phyloP scores from a whole-genome alignment of 2,113 vertebrate species.

The Gambusia affinis region DNA sequence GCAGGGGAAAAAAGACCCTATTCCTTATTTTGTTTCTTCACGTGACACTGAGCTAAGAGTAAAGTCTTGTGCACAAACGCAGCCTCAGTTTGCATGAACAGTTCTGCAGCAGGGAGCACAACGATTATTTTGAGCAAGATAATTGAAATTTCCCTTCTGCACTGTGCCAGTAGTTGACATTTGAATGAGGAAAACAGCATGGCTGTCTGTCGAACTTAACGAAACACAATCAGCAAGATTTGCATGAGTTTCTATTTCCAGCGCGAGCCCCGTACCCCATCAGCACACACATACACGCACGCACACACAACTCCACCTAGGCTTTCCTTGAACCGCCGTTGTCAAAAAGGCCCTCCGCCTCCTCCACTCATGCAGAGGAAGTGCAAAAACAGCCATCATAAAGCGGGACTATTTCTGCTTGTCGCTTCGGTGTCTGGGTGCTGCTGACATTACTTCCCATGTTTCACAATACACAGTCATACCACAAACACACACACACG shows the following conservation, averaged over 20 bases:
- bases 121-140: conserved; percentile 4
- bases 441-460: conserved; percentile 80
- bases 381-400: conserved; percentile 65
- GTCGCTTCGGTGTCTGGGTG: conserved; percentile 66
- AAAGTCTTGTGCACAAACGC: neutral
- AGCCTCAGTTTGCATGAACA: neutral
- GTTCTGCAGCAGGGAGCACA: neutral
- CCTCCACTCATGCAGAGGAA: conserved; percentile 64
- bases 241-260: conserved; percentile 64
- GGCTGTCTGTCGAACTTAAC: conserved; percentile 1
- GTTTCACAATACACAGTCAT: conserved; percentile 79
- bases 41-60: neutral
- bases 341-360: conserved; percentile 55
- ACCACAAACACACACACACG: conserved; percentile 46
- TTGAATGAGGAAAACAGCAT: conserved; percentile 48
- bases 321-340: conserved; percentile 44
- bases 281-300: neutral
- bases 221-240: conserved; percentile 33
- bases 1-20: neutral
- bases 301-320: conserved; percentile 25
- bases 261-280: neutral
- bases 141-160: conserved; percentile 30
- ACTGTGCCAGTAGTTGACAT: conserved; percentile 20
- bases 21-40: neutral
- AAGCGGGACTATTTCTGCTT: conserved; percentile 68